These are phyloP conservation scores for Passer domesticus DNA, from an alignment of 2,113 vertebrate genomes.

Conservation along the genomic window DNA sequence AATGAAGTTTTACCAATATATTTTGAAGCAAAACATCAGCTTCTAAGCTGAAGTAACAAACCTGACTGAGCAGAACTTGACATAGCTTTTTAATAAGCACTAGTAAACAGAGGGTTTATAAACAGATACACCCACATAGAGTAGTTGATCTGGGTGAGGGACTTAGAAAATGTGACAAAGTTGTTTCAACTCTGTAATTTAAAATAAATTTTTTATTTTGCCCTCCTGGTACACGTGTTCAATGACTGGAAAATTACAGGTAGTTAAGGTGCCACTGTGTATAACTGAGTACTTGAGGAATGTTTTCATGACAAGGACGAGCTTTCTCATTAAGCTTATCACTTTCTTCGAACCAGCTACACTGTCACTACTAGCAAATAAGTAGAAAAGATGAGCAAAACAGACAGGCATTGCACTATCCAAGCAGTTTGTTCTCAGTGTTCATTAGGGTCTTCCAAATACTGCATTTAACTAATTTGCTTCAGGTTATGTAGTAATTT, in stretches of 20 bases:
- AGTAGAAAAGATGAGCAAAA: slow-evolving; percentile 55
- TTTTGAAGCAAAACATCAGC: slow-evolving; percentile 6
- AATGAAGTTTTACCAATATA: background rate
- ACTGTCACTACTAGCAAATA: slow-evolving; percentile 57
- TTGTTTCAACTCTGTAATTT: slow-evolving; percentile 62
- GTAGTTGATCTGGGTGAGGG: background rate
- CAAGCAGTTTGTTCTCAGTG: slow-evolving; percentile 42
- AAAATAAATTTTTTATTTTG: slow-evolving; percentile 70
- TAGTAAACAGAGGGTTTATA: slow-evolving; percentile 19
- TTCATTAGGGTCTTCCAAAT: slow-evolving; percentile 33
- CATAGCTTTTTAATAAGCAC: background rate
- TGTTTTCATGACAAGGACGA: slow-evolving; percentile 67
- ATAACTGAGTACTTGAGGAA: slow-evolving; percentile 66
- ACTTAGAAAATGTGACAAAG: slow-evolving; percentile 41
- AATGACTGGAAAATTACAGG: slow-evolving; percentile 68
- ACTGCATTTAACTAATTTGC: slow-evolving; percentile 43
- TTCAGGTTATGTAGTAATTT: background rate
- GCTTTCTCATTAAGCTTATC: slow-evolving; percentile 64
- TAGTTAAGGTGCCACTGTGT: slow-evolving; percentile 66
- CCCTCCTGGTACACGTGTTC: slow-evolving; percentile 58
- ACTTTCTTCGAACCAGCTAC: slow-evolving; percentile 41
- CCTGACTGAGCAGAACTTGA: slow-evolving; percentile 2
- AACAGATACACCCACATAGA: background rate
- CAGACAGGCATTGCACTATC: slow-evolving; percentile 24
- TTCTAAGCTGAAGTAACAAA: slow-evolving; percentile 24